A percentile compares a stretch with the other conserved stretches of the same genome.
Conservation (phyloP, 2,797 vertebrate species). For the Meda fulgida region DNA sequence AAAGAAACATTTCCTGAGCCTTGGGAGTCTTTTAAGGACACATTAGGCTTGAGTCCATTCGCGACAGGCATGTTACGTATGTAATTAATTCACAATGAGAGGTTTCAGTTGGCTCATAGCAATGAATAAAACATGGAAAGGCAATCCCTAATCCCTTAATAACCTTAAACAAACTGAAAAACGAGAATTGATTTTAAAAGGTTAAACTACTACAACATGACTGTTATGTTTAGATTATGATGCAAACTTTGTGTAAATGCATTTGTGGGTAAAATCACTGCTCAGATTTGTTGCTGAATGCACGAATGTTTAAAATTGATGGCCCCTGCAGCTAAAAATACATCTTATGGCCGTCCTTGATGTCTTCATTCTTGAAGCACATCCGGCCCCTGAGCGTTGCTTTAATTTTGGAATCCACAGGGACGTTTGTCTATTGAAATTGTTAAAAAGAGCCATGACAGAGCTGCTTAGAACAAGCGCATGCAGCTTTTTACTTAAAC, state of each 20-base stretch:
- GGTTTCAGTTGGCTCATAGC: slow-evolving; percentile 45
- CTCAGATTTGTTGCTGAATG: neutral
- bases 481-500: neutral
- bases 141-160: slow-evolving; percentile 9
- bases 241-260: neutral
- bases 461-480: slow-evolving; percentile 1
- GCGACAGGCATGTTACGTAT: slow-evolving; percentile 30
- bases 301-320: slow-evolving; percentile 32
- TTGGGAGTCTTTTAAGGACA: slow-evolving; percentile 25
- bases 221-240: neutral
- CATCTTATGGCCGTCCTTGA: slow-evolving; percentile 26
- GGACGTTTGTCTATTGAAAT: slow-evolving; percentile 22
- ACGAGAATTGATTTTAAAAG: neutral
- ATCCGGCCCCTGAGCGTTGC: slow-evolving; percentile 15
- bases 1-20: neutral
- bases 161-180: slow-evolving; percentile 18
- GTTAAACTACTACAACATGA: neutral
- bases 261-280: neutral
- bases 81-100: slow-evolving; percentile 54
- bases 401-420: slow-evolving; percentile 26
- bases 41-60: slow-evolving; percentile 3
- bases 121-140: slow-evolving; percentile 42
- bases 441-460: neutral
- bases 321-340: slow-evolving; percentile 21
- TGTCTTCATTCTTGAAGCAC: slow-evolving; percentile 25